These are phyloP conservation scores for Otolemur crassicaudatus DNA, from an alignment of 2,797 vertebrate species.

Conservation along the genomic window DNA sequence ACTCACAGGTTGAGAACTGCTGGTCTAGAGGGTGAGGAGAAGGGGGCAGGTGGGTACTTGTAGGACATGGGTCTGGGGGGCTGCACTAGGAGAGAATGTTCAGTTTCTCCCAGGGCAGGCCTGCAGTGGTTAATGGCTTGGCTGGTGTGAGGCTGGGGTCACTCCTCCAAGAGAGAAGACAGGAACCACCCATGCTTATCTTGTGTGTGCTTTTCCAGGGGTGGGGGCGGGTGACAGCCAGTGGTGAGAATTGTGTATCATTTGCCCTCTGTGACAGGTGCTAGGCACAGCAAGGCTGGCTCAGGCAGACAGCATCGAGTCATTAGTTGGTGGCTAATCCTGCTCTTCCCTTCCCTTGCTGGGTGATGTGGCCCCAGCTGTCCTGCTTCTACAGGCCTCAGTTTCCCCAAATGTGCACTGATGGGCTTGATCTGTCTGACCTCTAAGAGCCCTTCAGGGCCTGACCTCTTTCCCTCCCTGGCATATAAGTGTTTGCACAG, in stretches of 20 bases:
- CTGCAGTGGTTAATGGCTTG: not conserved
- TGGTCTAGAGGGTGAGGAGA: fast-evolving
- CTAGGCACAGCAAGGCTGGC: too few species aligned
- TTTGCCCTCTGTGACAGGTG: not conserved
- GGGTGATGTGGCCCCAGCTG: not conserved
- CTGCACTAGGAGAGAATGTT: not conserved
- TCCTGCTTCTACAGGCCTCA: not conserved
- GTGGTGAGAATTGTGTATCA: fast-evolving
- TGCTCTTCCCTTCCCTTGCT: not conserved
- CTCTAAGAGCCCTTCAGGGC: not conserved
- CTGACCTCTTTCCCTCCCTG: not conserved
- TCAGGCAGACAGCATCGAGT: not conserved
- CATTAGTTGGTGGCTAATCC: not conserved
- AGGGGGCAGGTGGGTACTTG: fast-evolving
- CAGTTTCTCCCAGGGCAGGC: not conserved
- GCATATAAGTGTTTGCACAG: fast-evolving
- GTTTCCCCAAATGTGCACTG: not conserved
- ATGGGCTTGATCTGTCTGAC: not conserved
- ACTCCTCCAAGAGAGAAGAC: not conserved
- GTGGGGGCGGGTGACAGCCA: too few species aligned
- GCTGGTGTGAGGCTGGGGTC: not conserved
- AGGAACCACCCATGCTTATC: fast-evolving
- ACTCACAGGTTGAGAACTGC: too few species aligned
- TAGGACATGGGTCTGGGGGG: not conserved
- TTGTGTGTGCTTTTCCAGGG: fast-evolving